These are phyloP conservation scores for Notocelia uddmanniana DNA, from an alignment of 2,888 invertebrate species.

Conservation along the genomic window DNA sequence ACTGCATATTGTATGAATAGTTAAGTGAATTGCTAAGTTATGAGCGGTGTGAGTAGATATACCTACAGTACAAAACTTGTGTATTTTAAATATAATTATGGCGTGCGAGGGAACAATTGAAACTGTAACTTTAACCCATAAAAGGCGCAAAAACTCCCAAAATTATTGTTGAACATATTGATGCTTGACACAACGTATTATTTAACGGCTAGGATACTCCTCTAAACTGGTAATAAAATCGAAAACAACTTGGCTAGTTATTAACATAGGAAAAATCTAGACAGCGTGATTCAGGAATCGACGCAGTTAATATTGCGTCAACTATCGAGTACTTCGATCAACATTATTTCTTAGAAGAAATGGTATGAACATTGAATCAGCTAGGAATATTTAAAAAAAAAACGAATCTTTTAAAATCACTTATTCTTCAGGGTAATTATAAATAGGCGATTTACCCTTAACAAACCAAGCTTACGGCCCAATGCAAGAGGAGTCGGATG, in stretches of 20 bases:
- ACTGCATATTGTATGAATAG: slow-evolving; percentile 19
- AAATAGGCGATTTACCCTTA: slow-evolving; percentile 14
- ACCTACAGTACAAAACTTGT: not conserved
- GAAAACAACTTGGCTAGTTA: no score
- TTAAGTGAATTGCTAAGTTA: not conserved
- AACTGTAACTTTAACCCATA: not conserved
- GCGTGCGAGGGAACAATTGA: not conserved
- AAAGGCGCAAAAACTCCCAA: not conserved
- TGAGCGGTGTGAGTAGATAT: not conserved
- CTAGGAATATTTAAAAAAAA: not conserved
- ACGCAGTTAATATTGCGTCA: no score
- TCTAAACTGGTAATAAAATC: no score
- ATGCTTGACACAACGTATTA: no score
- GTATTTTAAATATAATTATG: not conserved
- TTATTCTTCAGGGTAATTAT: slow-evolving; percentile 22
- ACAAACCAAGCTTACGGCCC: slow-evolving; percentile 36
- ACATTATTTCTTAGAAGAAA: no score
- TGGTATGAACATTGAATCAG: no score
- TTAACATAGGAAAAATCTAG: no score
- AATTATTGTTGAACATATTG: no score
- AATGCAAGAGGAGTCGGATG: slow-evolving; percentile 68
- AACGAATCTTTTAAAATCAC: not conserved
- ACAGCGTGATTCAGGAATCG: no score
- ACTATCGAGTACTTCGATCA: no score
- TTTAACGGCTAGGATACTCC: no score